Evolutionary conservation across 92 coral and sea anemone species (phyloP), one percentile per base, ranked within the genome.

Genomic region (Isaurus tuberculatus): DNA sequence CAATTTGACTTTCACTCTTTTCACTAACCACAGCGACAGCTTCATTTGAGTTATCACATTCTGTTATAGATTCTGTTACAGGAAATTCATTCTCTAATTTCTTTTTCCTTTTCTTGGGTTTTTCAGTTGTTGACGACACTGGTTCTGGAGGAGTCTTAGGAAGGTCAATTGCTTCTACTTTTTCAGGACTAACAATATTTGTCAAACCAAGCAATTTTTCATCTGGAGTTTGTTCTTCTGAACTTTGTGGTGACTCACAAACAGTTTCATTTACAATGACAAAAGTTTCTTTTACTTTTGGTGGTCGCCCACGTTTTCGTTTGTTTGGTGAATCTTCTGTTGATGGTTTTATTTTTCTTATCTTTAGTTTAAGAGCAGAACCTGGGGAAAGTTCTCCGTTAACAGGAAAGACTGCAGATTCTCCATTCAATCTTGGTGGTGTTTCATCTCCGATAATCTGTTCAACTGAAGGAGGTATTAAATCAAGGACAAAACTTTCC

Each of bases 241-340:
- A 22, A 19, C 69, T 75, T n/a, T 55, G 33, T 14, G 82, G 90
- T 67, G 86, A 73, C 27, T 57, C 84, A 28, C 65, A 53, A 5
- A 78, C 93, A 70, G 88, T 67, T 66, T 86, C 94, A 44, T 91
- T 91, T 7, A 88, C 95, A 83, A 94, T 89, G 53, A 96, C 93
- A 73, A 93, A 92, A 29, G 92, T 86, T 60, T 86, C 89, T 32
- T 80, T 90, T 4, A 88, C 92, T 70, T 92, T 94, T 11, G 88
- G 88, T 60, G 96, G 98, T 20, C 94, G 80, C 3, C 96, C 94
- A 26, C 98, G 89, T 67, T 85, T 94, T 22, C 93, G 89, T 66
- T 90, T 94, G 23, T 80, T 88, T 46, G 89, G 88, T n/a, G 36
- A 75, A 17, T 69, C 88, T 64, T 81, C 83, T 29, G 73, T 80